Evolutionary conservation across 92 coral and sea anemone genomes (phyloP).

Genomic region (Pocillopora grandis): DNA sequence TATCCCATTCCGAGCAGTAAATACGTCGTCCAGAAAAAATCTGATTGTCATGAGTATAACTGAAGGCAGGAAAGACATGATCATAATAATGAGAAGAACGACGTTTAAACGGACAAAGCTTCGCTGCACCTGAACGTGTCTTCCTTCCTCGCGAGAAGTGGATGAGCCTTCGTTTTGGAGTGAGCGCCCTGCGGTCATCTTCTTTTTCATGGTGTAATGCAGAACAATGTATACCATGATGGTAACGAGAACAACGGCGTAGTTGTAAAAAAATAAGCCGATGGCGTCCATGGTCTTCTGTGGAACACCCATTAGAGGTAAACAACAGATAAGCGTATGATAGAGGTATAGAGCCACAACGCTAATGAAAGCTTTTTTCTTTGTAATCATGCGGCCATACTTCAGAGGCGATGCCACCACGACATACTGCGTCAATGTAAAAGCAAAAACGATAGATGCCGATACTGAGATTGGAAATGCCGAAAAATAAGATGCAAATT

Average conservation of each 20-base stretch:
- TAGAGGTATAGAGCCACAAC: neutral
- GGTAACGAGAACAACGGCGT: neutral
- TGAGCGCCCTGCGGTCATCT: conserved; percentile 17
- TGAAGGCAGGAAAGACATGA: neutral
- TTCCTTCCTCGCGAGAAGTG: neutral
- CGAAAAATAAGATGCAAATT: neutral
- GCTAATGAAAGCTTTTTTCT: neutral
- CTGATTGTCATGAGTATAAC: neutral
- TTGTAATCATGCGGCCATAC: conserved; percentile 25
- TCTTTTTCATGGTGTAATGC: conserved; percentile 7
- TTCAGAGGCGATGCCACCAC: conserved; percentile 29
- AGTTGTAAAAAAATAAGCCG: neutral
- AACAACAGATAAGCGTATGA: neutral
- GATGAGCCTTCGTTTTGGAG: conserved; percentile 1
- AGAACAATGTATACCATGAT: conserved; percentile 1
- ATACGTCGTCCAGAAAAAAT: neutral
- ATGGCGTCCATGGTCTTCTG: neutral
- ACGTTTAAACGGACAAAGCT: conserved; percentile 7
- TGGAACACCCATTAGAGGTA: conserved; percentile 14
- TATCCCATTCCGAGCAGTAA: neutral
- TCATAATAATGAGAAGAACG: neutral
- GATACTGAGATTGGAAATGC: neutral
- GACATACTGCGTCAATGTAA: conserved; percentile 17
- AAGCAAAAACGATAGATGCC: conserved; percentile 2
- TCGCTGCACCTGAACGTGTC: conserved; percentile 3